phyloP scores from a whole-genome alignment of 2,888 invertebrate genomes.

The Chrysodeixis includens region DNA sequence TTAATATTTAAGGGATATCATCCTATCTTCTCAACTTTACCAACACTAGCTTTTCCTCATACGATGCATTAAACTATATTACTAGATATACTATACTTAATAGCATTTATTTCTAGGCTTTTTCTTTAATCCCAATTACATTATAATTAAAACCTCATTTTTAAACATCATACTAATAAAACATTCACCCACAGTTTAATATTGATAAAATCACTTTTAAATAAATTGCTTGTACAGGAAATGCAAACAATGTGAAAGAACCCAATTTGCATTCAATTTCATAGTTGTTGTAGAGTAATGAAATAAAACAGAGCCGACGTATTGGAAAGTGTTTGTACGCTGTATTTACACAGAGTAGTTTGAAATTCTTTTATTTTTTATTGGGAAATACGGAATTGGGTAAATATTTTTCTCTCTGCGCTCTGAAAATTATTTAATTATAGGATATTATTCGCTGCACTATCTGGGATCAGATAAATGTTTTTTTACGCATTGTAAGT shows the following conservation, averaged over 20 bases:
- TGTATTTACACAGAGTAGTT: neutral
- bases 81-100: no score
- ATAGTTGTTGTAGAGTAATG: conserved; percentile 1
- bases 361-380: neutral
- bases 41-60: no score
- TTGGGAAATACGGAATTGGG: conserved; percentile 1
- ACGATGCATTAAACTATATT: no score
- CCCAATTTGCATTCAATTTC: neutral
- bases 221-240: conserved; percentile 2
- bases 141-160: neutral
- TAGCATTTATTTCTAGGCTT: neutral
- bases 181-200: neutral
- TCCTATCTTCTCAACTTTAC: no score
- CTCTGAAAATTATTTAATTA: neutral
- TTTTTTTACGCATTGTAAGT: no score
- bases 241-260: conserved; percentile 5
- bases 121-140: neutral
- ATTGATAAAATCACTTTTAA: conserved; percentile 6
- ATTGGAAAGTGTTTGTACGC: neutral
- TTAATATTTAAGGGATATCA: no score
- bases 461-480: no score
- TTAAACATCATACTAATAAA: no score
- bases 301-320: conserved; percentile 2
- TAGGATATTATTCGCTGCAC: no score
- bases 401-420: neutral